Base-by-base conservation (phyloP, 2,888 invertebrate species). In the Pollenia angustigena region DNA sequence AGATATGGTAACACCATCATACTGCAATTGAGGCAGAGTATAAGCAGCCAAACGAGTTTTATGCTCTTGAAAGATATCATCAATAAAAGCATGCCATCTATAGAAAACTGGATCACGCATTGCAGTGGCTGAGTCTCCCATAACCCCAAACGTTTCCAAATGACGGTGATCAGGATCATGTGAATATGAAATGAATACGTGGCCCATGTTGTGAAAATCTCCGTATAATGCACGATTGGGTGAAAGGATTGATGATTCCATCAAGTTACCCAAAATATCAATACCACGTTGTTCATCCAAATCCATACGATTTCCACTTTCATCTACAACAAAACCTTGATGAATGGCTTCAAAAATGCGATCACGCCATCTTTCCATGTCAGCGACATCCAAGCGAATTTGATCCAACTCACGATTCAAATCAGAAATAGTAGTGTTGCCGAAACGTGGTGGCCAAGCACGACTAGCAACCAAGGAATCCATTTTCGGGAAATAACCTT, bases 71-170 rank as follows among this genome's bases (percentile, higher is more conserved):
- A 97, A 97, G 42, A 97, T 93, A 89, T 97, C 96, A 90, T 97
- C 96, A 42, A 97, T 94, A 91, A 95, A 96, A 0, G 96, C 95
- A 91, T 98, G 97, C 97, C 96, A 97, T 91, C 96, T 95, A 94
- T 97, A 97, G 94, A 97, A 97, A 18, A 96, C 93, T 0, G 97
- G 97, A 93, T 98, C 97, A 6, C 97, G 94, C 97, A 97, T 97
- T 0, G 97, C 97, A 0, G 97, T 97, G 0, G 97, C 95, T 0
- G 96, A 95, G 91, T 97, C 97, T 0, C 97, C 97, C 95, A 97
- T 97, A 42, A 97, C 96, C 52, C 96, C 96, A 90, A 96, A 96
- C 66, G 95, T 95, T 93, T 97, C 97, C 96, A 97, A 91, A 80
- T 92, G 92, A 62, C 93, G 92, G 90, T 96, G 95, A 92, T 97